Evolutionary conservation across 2,113 vertebrate genomes (phyloP), one percentile per base, ranked within the genome.

Genomic region (Ciconia boyciana): DNA sequence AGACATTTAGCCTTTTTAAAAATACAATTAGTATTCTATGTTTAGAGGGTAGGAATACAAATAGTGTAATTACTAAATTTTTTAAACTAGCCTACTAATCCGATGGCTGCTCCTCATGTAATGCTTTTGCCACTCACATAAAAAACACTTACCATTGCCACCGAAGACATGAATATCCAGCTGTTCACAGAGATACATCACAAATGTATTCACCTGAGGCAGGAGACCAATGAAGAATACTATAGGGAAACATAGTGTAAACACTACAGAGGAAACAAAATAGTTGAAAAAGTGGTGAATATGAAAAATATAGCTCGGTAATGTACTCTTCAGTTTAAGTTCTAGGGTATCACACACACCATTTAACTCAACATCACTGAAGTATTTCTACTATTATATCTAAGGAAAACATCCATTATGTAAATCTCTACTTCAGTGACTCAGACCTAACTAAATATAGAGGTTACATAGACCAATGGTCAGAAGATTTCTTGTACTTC

Each of bases 101-200:
- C 17, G 6, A 60, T 31, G 14, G 48, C 32, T 55, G 46, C 31
- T 92, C 19, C 60, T 77, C 22, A 71, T 60, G 24, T 46, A 58
- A 65, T 16, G 7, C 7, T 88, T 74, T 22, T 70, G 44, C 10
- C 64, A n/a, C 31, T 82, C 14, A 84, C 51, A 90, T 34, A 55
- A 70, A 75, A 61, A 78, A 16, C 41, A 98, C 98, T 99, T 92
- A 99, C 99, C 99, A 75, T 99, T 99, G 94, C 99, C 99, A 97
- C 99, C 99, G 44, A 99, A 99, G 96, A 99, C 98, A 83, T 99
- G 99, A 97, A 99, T 99, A 98, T 99, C 99, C 97, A 99, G 97
- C 98, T 99, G 99, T 97, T 99, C 99, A 93, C 99, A 99, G 95
- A 99, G 98, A 98, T 99, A 99, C 99, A 99, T 99, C 97, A 99